phyloP scores from a whole-genome alignment of 64 coral and sea anemone species.

The Montipora capricornis region DNA sequence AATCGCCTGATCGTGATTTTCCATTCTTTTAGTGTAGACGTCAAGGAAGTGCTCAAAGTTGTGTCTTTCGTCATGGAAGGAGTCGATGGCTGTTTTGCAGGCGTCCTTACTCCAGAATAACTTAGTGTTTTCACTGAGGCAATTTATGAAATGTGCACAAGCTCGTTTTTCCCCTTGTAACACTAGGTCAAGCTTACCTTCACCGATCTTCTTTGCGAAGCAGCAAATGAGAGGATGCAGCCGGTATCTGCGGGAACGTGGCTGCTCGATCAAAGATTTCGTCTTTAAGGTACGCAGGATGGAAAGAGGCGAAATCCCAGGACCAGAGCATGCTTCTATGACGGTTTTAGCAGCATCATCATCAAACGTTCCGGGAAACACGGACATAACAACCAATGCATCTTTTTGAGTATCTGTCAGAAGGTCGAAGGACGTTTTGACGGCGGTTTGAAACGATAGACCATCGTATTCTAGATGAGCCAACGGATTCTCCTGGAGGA shows the following conservation, averaged over 20 bases:
- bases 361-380: slow-evolving; percentile 17
- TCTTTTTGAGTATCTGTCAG: background rate
- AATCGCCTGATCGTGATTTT: background rate
- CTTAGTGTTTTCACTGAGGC: background rate
- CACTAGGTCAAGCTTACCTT: background rate
- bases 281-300: slow-evolving; percentile 2
- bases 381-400: slow-evolving; percentile 13
- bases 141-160: slow-evolving; percentile 3
- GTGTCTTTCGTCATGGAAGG: slow-evolving; percentile 29
- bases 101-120: slow-evolving; percentile 28
- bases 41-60: slow-evolving; percentile 45
- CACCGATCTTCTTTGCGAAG: slow-evolving; percentile 24
- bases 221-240: slow-evolving; percentile 30
- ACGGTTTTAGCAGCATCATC: slow-evolving; percentile 31
- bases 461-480: background rate
- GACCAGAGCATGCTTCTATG: background rate
- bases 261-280: slow-evolving; percentile 11
- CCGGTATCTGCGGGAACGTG: background rate
- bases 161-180: background rate
- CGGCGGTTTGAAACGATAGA: background rate
- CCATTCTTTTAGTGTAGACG: background rate
- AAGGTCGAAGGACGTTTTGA: slow-evolving; percentile 29
- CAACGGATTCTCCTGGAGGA: slow-evolving; percentile 14
- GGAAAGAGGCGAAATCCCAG: background rate
- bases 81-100: slow-evolving; percentile 35